phyloP scores from a whole-genome alignment of 2,113 vertebrate genomes.

The Mormyrus lacerda region DNA sequence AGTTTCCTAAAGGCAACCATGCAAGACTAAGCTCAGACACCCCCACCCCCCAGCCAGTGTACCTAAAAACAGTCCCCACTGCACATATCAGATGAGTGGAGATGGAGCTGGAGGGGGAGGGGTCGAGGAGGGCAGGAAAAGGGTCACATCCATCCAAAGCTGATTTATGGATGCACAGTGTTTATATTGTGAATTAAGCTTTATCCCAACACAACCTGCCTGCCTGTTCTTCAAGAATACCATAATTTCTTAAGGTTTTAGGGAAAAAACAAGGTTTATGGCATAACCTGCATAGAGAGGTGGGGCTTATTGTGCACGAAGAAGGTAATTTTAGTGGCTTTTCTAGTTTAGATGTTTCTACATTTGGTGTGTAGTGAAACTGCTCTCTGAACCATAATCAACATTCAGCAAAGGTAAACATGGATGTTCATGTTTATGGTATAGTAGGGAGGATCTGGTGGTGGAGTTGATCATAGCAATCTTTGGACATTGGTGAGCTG shows the following conservation, averaged over 20 bases:
- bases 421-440: neutral
- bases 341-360: neutral
- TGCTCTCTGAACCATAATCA: neutral
- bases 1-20: neutral
- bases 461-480: neutral
- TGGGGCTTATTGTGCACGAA: neutral
- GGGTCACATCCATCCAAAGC: slow-evolving; percentile 22
- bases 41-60: neutral
- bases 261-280: neutral
- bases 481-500: neutral
- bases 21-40: neutral
- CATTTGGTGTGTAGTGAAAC: neutral
- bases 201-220: neutral
- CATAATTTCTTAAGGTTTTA: neutral
- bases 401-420: neutral
- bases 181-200: neutral
- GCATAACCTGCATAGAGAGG: neutral
- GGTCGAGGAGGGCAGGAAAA: neutral
- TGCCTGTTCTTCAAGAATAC: neutral
- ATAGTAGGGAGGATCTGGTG: neutral
- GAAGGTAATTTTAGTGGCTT: neutral
- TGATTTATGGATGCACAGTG: neutral
- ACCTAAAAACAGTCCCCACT: neutral
- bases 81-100: neutral
- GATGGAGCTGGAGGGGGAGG: neutral